Evolutionary conservation across 2,797 vertebrate genomes (phyloP).

Genomic region (Pelochelys cantorii): DNA sequence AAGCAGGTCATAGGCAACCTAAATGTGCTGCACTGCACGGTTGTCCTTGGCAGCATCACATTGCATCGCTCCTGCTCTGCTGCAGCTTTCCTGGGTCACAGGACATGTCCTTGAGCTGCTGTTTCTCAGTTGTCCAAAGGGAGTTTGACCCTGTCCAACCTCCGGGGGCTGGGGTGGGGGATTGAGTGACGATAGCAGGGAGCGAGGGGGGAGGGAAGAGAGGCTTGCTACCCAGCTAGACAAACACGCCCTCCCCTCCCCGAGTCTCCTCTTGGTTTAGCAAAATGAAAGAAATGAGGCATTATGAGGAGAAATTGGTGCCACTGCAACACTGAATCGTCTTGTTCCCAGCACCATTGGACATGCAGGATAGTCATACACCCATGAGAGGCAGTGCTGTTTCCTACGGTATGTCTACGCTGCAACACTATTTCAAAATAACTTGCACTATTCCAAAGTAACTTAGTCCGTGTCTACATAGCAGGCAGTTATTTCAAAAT

Average conservation of each 20-base stretch:
- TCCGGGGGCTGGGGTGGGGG: too few species aligned
- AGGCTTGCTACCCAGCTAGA: background rate
- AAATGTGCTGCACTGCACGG: background rate
- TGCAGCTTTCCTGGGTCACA: background rate
- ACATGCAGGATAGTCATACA: background rate
- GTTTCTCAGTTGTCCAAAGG: background rate
- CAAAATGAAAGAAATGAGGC: background rate
- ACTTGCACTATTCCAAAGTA: too few species aligned
- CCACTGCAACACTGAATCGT: background rate
- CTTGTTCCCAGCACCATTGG: background rate
- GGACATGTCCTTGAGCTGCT: too few species aligned
- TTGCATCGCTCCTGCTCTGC: background rate
- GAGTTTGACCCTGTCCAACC: background rate
- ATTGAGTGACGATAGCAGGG: background rate
- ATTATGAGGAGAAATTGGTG: rapidly evolving
- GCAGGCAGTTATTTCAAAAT: too few species aligned
- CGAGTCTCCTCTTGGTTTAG: background rate
- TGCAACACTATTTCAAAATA: too few species aligned
- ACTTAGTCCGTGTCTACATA: too few species aligned
- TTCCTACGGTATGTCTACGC: too few species aligned
- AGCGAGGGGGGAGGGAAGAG: too few species aligned
- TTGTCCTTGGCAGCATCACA: too few species aligned
- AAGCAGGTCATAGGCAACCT: background rate
- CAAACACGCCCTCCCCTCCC: too few species aligned
- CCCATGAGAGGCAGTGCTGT: background rate